A percentile compares a stretch with the other conserved stretches of the same genome.
Conservation (phyloP, 2,113 vertebrate species). For the Ceyx cyanopectus region DNA sequence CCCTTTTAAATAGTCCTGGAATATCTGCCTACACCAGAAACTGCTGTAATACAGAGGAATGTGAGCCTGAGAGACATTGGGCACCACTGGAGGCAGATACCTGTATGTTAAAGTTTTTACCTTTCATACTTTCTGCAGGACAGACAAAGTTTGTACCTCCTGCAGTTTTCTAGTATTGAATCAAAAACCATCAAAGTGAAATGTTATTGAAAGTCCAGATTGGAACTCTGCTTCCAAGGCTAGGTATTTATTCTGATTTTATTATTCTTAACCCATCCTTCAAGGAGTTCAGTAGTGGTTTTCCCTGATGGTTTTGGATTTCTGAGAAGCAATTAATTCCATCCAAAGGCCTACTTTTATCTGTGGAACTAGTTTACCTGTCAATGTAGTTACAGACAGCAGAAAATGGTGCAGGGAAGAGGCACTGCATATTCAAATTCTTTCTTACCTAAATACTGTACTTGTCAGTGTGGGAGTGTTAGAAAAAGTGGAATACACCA, state of each 20-base stretch:
- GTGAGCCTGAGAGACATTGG: background rate
- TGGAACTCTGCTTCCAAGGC: background rate
- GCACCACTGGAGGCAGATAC: background rate
- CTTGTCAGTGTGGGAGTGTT: slow-evolving; percentile 29
- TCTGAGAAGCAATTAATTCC: background rate
- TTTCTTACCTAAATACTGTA: slow-evolving; percentile 75
- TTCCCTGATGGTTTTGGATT: background rate
- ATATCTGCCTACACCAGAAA: background rate
- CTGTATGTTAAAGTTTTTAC: background rate
- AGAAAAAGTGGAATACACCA: slow-evolving; percentile 67
- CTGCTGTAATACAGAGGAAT: background rate
- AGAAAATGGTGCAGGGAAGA: background rate
- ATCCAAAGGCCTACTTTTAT: background rate
- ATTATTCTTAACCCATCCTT: background rate
- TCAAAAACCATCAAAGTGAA: background rate
- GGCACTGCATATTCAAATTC: background rate
- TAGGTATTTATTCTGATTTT: background rate
- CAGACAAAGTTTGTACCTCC: background rate
- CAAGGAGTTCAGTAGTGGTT: background rate
- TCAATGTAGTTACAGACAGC: background rate
- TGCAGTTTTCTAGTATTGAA: background rate
- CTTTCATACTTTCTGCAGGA: background rate
- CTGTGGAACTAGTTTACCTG: background rate
- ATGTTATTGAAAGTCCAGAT: background rate
- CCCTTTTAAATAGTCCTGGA: background rate